These are phyloP conservation scores for Dasyornis broadbenti DNA, from an alignment of 2,113 vertebrate genomes.

Conservation along the genomic window DNA sequence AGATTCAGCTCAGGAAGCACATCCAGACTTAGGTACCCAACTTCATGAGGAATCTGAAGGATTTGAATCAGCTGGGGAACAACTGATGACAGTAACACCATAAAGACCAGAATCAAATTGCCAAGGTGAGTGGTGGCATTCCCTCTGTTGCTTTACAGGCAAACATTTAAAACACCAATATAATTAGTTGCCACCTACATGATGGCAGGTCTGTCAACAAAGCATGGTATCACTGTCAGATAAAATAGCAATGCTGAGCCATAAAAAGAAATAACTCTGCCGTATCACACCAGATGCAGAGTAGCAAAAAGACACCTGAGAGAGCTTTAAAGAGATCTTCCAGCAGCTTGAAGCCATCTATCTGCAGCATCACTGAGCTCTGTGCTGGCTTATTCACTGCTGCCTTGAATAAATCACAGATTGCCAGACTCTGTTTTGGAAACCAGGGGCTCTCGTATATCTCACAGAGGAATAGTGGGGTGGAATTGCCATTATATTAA, in stretches of 20 bases:
- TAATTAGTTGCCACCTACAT: neutral
- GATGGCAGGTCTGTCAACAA: neutral
- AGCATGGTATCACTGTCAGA: neutral
- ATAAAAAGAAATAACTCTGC: constrained; percentile 28
- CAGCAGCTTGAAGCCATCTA: constrained; percentile 24
- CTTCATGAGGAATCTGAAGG: neutral
- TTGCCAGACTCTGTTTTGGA: neutral
- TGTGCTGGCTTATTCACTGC: neutral
- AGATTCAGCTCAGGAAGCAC: neutral
- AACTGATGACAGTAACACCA: neutral
- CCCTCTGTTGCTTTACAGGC: neutral
- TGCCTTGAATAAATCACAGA: constrained; percentile 31
- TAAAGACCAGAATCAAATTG: neutral
- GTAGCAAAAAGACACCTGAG: constrained; percentile 20
- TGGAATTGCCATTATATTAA: neutral
- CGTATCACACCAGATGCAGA: constrained; percentile 18
- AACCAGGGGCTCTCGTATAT: neutral
- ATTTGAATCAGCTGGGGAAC: neutral
- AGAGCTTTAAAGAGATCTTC: constrained; percentile 25
- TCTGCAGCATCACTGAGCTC: neutral
- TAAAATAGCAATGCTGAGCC: neutral
- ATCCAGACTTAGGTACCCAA: neutral
- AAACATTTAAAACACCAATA: constrained; percentile 1
- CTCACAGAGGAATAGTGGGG: neutral
- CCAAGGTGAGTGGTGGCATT: neutral